Base-by-base conservation (phyloP, 23 tunicate species). In the Ascidia mentula region DNA sequence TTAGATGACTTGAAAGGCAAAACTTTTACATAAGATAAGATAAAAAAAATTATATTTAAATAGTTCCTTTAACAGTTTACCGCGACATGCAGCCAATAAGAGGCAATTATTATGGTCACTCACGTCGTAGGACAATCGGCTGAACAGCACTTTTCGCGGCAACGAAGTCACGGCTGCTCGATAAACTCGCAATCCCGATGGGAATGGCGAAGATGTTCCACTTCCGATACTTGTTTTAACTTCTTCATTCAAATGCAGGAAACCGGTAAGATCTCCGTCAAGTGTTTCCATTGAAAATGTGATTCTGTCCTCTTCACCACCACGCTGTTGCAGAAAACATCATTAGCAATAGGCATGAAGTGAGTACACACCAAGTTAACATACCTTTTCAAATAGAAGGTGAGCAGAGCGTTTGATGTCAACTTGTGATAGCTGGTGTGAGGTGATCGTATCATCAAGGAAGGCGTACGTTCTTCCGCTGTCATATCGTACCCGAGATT, bases 261-360 rank as follows among this genome's bases (percentile, higher is more conserved):
- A 77, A 33, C 81, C 81, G n/a, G 70, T 46, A 22, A 37, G 70
- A 77, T 77, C 81, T 46, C 81, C 81, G 38, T 45, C 70, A 34
- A 77, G 39, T 53, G 26, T 31, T n/a, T 46, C 70, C 0, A 77
- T 77, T 20, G 65, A 53, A 5, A 53, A 9, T 3, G 22, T 53
- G 4, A 53, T 9, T 28, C 13, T 53, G 65, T 53, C 65, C 24
- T 53, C 65, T 28, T 53, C 65, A 28, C 65, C 24, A 9, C 65
- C 65, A 53, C 65, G 65, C 65, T 53, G 13, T 53, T 6, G 1
- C 22, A 53, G 24, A 53, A 9, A 15, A 9, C 12, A 42, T 9
- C 53, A 42, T 15, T 15, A 15, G 15, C 12, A 42, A 42, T 42
- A 12, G 15, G 53, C 53, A 42, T 9, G 15, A 15, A 15, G 53